Percentiles rank a stretch among this genome's conserved stretches.
Conservation (phyloP, 2,888 invertebrate genomes). For the Drosophila gaucha region DNA sequence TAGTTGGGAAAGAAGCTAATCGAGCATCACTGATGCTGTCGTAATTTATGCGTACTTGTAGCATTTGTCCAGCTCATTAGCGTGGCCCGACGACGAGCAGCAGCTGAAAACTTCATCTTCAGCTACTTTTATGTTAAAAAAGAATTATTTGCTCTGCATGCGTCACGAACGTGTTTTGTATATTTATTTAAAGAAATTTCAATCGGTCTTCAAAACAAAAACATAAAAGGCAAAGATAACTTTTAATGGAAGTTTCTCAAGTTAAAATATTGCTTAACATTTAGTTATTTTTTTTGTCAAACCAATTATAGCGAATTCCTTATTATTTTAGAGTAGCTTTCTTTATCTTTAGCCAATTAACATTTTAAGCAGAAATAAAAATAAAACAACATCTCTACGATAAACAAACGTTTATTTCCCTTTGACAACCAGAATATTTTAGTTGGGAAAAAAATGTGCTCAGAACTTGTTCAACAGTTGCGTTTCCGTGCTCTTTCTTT, state of each 20-base stretch:
- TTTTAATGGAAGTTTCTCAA: not conserved
- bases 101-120: conserved; percentile 21
- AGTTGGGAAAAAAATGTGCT: not conserved
- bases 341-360: not conserved
- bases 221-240: not conserved
- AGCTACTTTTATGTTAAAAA: conserved; percentile 15
- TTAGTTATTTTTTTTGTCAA: no score
- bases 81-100: conserved; percentile 41
- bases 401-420: conserved; percentile 11
- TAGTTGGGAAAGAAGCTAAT: not conserved
- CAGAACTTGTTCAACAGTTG: not conserved
- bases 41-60: conserved; percentile 28
- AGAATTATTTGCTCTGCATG: conserved; percentile 27
- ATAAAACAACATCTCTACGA: no score
- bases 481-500: conserved; percentile 19
- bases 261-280: not conserved
- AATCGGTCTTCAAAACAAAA: not conserved
- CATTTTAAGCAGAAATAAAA: not conserved
- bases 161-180: conserved; percentile 21
- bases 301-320: not conserved
- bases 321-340: not conserved
- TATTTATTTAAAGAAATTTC: conserved; percentile 5
- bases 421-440: conserved; percentile 1
- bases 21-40: not conserved
- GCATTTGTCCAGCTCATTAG: conserved; percentile 57